phyloP scores from a whole-genome alignment of 2,888 invertebrate genomes.

The Stenchaetothrips biformis region DNA sequence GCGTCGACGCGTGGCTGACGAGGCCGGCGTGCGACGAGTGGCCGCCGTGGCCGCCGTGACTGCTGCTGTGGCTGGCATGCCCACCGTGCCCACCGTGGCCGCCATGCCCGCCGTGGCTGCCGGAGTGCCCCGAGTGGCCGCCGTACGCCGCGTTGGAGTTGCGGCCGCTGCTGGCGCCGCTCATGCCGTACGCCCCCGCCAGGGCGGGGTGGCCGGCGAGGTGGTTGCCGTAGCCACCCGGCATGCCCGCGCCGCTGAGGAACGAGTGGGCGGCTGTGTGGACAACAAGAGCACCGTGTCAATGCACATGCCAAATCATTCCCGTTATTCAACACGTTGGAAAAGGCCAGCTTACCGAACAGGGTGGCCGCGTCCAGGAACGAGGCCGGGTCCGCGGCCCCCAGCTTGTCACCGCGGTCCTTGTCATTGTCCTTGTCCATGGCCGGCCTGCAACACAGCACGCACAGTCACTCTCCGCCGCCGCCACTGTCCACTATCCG shows the following conservation, averaged over 20 bases:
- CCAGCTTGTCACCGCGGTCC: slow-evolving; percentile 53
- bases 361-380: slow-evolving; percentile 75
- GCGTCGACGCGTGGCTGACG: slow-evolving; percentile 39
- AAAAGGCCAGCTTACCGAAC: slow-evolving; percentile 52
- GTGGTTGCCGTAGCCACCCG: slow-evolving; percentile 41
- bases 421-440: slow-evolving; percentile 56
- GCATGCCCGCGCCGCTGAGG: slow-evolving; percentile 34
- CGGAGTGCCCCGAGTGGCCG: slow-evolving; percentile 41
- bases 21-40: slow-evolving; percentile 44
- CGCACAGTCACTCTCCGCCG: too few relatives aligned
- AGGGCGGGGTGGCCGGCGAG: slow-evolving; percentile 47
- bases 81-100: slow-evolving; percentile 50
- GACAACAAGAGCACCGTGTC: background rate
- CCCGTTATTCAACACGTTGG: background rate
- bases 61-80: slow-evolving; percentile 48
- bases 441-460: slow-evolving; percentile 37
- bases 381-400: slow-evolving; percentile 58
- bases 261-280: slow-evolving; percentile 30
- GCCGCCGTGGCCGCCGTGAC: slow-evolving; percentile 46
- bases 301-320: background rate
- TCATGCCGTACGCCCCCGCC: slow-evolving; percentile 41
- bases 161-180: slow-evolving; percentile 46
- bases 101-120: slow-evolving; percentile 34
- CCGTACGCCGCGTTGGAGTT: slow-evolving; percentile 47
- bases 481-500: too few relatives aligned